Evolutionary conservation across 2,888 invertebrate species (phyloP).

Genomic region (Scaptomyza polygonia): DNA sequence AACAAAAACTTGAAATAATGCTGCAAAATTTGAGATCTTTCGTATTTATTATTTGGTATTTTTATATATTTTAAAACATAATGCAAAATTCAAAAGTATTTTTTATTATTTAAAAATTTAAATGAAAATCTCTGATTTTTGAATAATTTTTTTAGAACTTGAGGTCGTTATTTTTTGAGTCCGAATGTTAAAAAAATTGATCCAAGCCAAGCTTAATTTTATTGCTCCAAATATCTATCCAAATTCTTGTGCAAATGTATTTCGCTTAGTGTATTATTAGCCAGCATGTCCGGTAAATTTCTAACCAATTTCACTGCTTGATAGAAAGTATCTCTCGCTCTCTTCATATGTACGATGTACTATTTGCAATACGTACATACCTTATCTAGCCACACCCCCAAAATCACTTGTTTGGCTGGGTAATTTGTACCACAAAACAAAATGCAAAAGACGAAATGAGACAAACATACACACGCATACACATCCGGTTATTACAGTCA

Average conservation of each 20-base stretch:
- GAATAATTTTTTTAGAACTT: too few species aligned
- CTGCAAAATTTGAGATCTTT: too few species aligned
- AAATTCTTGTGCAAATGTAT: neutral
- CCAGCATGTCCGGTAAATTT: slow-evolving; percentile 15
- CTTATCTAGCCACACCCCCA: slow-evolving; percentile 34
- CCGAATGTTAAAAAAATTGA: too few species aligned
- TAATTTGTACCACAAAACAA: slow-evolving; percentile 17
- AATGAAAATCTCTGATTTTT: too few species aligned
- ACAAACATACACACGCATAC: neutral
- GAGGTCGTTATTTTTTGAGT: too few species aligned
- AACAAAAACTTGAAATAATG: too few species aligned
- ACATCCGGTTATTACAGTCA: slow-evolving; percentile 61
- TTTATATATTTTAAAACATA: too few species aligned
- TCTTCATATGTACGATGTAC: neutral
- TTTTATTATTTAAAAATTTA: too few species aligned
- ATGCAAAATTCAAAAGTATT: too few species aligned
- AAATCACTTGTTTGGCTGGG: slow-evolving; percentile 35
- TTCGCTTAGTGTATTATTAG: slow-evolving; percentile 4
- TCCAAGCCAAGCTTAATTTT: too few species aligned
- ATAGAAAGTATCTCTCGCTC: slow-evolving; percentile 35
- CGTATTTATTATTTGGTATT: too few species aligned
- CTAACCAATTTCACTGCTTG: slow-evolving; percentile 25
- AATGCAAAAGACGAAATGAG: neutral
- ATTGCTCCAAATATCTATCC: too few species aligned
- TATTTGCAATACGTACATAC: slow-evolving; percentile 23